These are phyloP conservation scores for Galbula dea DNA, from an alignment of 2,113 vertebrate genomes.

Conservation along the genomic window DNA sequence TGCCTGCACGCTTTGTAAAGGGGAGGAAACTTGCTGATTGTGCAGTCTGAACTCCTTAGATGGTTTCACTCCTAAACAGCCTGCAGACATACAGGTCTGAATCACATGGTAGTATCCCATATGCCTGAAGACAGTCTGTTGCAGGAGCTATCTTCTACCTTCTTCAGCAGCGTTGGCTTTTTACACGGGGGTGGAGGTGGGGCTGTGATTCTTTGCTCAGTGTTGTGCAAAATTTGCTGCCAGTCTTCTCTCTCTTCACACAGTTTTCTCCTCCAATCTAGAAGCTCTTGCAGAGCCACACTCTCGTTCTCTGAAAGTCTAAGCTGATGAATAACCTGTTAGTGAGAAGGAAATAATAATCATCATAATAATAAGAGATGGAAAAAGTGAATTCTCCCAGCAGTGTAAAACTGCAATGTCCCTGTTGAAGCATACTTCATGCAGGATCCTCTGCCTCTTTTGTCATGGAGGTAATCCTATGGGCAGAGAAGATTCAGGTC, in stretches of 20 bases:
- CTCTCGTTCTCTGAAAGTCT: slow-evolving; percentile 81
- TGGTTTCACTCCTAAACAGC: neutral
- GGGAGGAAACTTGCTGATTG: slow-evolving; percentile 18
- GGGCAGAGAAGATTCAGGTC: neutral
- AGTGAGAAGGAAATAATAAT: neutral
- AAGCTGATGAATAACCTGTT: slow-evolving; percentile 84
- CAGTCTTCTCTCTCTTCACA: slow-evolving; percentile 81
- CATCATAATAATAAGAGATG: neutral
- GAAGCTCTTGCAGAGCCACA: slow-evolving; percentile 81
- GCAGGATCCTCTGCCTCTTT: neutral
- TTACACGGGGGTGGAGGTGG: slow-evolving; percentile 78
- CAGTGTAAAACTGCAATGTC: neutral
- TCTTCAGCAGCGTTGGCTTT: slow-evolving; percentile 79
- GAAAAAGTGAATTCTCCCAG: neutral
- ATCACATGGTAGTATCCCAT: slow-evolving; percentile 69
- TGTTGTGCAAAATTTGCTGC: slow-evolving; percentile 66
- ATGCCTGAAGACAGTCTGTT: slow-evolving; percentile 65
- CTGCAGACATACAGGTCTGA: neutral
- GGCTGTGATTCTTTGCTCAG: slow-evolving; percentile 72
- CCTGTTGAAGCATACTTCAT: neutral
- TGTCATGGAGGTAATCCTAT: neutral
- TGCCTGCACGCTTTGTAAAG: neutral
- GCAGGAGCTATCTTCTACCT: slow-evolving; percentile 71
- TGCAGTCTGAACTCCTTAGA: neutral
- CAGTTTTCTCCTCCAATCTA: slow-evolving; percentile 83